Conservation (phyloP, 2,888 invertebrate species). For the Melikaiella ostensackeni region DNA sequence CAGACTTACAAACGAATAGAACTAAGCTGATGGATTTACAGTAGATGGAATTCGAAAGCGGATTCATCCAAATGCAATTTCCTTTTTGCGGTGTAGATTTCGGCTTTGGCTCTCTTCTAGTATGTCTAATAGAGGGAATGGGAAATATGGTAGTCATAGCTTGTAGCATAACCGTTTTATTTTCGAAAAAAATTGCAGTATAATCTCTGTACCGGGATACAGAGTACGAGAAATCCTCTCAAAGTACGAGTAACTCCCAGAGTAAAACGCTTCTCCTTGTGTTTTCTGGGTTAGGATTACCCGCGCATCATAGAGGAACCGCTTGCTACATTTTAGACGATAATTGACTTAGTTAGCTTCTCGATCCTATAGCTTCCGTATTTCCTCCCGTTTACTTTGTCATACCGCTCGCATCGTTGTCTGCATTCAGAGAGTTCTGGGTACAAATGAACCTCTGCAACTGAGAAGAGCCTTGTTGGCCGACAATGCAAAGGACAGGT, state of each 20-base stretch:
- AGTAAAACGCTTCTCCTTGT: slow-evolving; percentile 28
- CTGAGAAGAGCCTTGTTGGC: slow-evolving; percentile 29
- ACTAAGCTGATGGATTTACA: slow-evolving; percentile 7
- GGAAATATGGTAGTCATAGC: slow-evolving; percentile 4
- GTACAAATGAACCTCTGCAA: slow-evolving; percentile 31
- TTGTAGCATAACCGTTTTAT: slow-evolving; percentile 21
- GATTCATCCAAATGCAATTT: slow-evolving; percentile 4
- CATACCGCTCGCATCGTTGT: slow-evolving; percentile 21
- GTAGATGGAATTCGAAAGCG: neutral
- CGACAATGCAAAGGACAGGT: slow-evolving; percentile 34
- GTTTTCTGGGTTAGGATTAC: slow-evolving; percentile 11
- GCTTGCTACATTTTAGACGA: slow-evolving; percentile 23
- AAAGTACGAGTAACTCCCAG: slow-evolving; percentile 11
- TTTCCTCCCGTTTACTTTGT: slow-evolving; percentile 29
- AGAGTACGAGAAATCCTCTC: neutral
- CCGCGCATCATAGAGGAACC: neutral
- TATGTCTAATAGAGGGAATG: neutral
- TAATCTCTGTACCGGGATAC: slow-evolving; percentile 3
- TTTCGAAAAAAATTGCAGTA: slow-evolving; percentile 1
- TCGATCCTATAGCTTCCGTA: neutral
- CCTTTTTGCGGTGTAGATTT: slow-evolving; percentile 7
- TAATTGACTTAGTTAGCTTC: slow-evolving; percentile 28
- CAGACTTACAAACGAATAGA: neutral
- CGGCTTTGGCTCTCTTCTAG: neutral
- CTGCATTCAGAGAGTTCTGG: slow-evolving; percentile 8